These are phyloP conservation scores for Aporrectodea caliginosa DNA, from an alignment of 1,140 invertebrate species.

Conservation along the genomic window DNA sequence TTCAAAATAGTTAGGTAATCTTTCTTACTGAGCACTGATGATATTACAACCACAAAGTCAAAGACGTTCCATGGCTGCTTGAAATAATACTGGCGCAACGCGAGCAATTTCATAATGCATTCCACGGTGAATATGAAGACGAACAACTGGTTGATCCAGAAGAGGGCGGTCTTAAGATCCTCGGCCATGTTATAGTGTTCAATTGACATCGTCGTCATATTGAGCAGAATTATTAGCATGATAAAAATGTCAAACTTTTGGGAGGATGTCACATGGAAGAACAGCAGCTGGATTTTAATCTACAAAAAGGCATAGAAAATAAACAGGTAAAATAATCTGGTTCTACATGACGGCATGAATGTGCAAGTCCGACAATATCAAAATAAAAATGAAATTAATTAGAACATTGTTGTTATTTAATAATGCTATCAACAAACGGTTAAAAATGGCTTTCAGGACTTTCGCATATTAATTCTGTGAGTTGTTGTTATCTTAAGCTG, in stretches of 20 bases:
- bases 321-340: no score
- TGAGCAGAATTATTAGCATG: constrained; percentile 96
- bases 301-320: no score
- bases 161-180: constrained; percentile 73
- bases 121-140: constrained; percentile 96
- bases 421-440: no score
- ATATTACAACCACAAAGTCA: constrained; percentile 97
- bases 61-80: constrained; percentile 99
- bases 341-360: no score
- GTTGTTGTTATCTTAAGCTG: no score
- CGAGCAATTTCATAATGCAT: constrained; percentile 95
- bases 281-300: constrained; percentile 91
- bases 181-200: constrained; percentile 88
- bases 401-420: no score
- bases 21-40: constrained; percentile 71
- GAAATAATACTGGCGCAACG: constrained; percentile 95
- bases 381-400: no score
- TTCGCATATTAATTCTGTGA: no score
- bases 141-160: constrained; percentile 92
- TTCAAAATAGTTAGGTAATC: no score
- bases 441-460: no score
- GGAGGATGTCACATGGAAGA: constrained; percentile 94
- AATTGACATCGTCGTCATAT: constrained; percentile 97
- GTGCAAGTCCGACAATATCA: no score
- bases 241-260: constrained; percentile 99